Conservation (phyloP, 2,113 vertebrate genomes). For the Nerophis ophidion region DNA sequence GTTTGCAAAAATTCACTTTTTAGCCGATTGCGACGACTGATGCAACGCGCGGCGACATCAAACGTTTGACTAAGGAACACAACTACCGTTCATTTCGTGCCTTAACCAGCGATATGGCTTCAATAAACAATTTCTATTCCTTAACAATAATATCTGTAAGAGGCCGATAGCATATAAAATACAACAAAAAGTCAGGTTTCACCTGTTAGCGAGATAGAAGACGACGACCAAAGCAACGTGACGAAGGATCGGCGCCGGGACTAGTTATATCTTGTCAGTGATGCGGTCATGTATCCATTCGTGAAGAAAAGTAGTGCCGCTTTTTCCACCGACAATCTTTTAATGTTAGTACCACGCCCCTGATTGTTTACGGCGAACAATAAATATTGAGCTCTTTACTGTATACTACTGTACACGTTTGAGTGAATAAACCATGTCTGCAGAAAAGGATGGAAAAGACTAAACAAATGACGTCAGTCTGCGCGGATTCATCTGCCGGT, state of each 20-base stretch:
- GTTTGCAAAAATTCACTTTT: no score
- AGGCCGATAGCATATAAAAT: not conserved
- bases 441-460: no score
- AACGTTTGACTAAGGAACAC: not conserved
- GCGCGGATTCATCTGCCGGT: slow-evolving; percentile 50
- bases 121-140: rapidly evolving
- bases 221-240: not conserved
- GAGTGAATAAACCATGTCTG: no score
- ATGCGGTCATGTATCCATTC: slow-evolving; percentile 39
- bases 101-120: not conserved
- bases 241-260: not conserved
- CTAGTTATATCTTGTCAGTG: slow-evolving; percentile 37
- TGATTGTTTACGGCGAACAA: no score
- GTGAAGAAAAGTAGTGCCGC: slow-evolving; percentile 44
- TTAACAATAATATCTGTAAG: rapidly evolving
- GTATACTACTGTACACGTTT: no score
- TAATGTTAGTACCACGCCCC: no score
- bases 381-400: no score
- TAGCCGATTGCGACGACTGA: not conserved
- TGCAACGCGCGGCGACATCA: not conserved
- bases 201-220: not conserved
- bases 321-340: not conserved
- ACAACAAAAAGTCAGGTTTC: not conserved
- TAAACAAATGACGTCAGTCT: slow-evolving; percentile 58
- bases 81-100: not conserved